Base-by-base conservation (phyloP, 1,140 invertebrate species). In the Drosophila paulistorum region DNA sequence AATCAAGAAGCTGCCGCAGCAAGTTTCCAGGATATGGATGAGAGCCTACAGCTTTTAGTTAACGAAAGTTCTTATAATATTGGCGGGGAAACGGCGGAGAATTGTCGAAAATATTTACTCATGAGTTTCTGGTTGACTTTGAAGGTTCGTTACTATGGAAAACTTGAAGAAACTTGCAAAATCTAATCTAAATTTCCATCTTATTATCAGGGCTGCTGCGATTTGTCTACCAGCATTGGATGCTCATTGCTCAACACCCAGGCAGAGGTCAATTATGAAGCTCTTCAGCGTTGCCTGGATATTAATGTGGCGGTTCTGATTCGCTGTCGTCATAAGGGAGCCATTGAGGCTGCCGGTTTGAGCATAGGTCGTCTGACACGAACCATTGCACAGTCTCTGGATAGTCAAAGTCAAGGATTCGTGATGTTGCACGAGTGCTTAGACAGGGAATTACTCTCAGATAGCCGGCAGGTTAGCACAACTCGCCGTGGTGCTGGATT, bases 101-200 rank as follows among this genome's bases (percentile, higher is more conserved):
- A 93, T 79, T 95, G 70, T 94, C 94, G 64, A 93, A 94, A 65
- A 93, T 95, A 68, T 94, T 96, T 92, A 94, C 96, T 92, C 81
- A 95, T 73, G 94, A 97, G 77, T 84, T 96, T 96, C 77, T 97
- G 96, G 96, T 93, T 96, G 72, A 96, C 95, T 76, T 93, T 97
- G 14, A 97, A 96, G 94, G 95, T 96, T 92, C 73, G 68, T 83
- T 20, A 5, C 7, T 20, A 4, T 30, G 2, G 1, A 35, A 1
- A 13, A 30, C 30, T 4, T 26, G 1, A 10, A 17, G 3, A 0
- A n/a, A 3, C 13, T 0, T 26, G 13, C 1, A 2, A 41, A 35
- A 30, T 17, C 7, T 10, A 1, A 13, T 23, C 1, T 30, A 30
- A 30, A 6, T 57, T 7, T 37, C 17, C 7, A 20, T 11, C n/a